These are phyloP conservation scores for Lasiurus cinereus DNA, from an alignment of 2,113 vertebrate genomes.

Conservation along the genomic window DNA sequence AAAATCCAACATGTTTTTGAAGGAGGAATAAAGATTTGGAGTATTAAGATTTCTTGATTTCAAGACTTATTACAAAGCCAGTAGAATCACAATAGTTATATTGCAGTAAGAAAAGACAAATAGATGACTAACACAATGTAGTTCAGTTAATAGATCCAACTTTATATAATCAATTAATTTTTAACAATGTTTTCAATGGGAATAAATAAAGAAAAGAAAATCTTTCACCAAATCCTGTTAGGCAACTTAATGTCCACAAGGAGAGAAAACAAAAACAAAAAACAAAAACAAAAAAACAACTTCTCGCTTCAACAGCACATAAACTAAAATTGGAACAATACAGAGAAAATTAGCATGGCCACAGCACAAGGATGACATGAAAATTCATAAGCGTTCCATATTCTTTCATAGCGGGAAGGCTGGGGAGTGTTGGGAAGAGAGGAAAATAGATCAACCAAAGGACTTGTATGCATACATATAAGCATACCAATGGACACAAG, in stretches of 20 bases:
- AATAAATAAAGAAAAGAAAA: not conserved
- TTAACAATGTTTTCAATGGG: not conserved
- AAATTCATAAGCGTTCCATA: too few species aligned
- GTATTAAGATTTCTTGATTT: not conserved
- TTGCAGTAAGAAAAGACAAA: not conserved
- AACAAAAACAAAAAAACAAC: too few species aligned
- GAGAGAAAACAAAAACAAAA: not conserved
- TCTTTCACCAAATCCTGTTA: not conserved
- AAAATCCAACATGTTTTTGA: not conserved
- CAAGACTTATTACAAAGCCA: not conserved
- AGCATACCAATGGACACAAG: too few species aligned
- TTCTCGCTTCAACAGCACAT: too few species aligned
- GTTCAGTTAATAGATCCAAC: not conserved
- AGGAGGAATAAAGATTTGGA: not conserved
- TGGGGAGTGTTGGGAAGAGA: too few species aligned
- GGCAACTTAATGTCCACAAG: not conserved
- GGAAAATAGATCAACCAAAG: too few species aligned
- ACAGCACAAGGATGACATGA: too few species aligned
- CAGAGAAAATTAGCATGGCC: too few species aligned
- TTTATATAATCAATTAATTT: not conserved
- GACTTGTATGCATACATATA: too few species aligned
- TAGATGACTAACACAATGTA: not conserved
- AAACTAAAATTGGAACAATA: too few species aligned
- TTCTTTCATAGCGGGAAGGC: too few species aligned
- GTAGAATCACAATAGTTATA: not conserved